A percentile compares a stretch with the other conserved stretches of the same genome.
Evolutionary conservation across 2,888 invertebrate species (phyloP).

Genomic region (Acrobasis consociella): DNA sequence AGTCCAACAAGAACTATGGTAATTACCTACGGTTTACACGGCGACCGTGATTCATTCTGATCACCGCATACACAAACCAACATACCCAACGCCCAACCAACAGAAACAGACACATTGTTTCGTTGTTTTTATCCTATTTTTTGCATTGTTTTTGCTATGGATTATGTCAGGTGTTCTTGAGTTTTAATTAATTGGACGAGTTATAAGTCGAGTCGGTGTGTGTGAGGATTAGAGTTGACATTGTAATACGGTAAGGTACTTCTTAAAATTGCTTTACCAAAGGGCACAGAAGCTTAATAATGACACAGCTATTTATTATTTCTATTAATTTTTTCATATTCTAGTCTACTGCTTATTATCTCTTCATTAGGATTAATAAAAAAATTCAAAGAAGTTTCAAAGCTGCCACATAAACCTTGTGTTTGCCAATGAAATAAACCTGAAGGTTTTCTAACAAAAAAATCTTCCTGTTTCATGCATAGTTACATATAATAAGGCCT

Average conservation of each 20-base stretch:
- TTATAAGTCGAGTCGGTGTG: background rate
- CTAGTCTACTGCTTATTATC: background rate
- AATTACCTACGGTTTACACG: conserved; percentile 36
- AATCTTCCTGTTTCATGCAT: conserved; percentile 55
- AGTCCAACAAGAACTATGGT: conserved; percentile 35
- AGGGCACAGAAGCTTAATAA: background rate
- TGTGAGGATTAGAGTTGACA: background rate
- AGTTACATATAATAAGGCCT: conserved; percentile 42
- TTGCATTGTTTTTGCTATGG: conserved; percentile 21
- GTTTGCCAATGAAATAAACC: too few species aligned
- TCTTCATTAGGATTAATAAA: conserved; percentile 8
- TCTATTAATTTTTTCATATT: conserved; percentile 4
- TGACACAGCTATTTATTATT: background rate
- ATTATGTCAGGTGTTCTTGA: conserved; percentile 13
- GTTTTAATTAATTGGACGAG: background rate
- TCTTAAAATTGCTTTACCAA: background rate
- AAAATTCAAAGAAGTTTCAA: conserved; percentile 19
- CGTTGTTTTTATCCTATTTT: conserved; percentile 26
- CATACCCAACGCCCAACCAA: conserved; percentile 34
- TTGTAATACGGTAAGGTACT: background rate
- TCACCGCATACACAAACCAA: conserved; percentile 35
- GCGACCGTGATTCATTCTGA: conserved; percentile 44
- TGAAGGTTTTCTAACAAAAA: conserved; percentile 63
- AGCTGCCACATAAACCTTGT: conserved; percentile 29
- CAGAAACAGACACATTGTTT: conserved; percentile 35